phyloP scores from a whole-genome alignment of 2,797 vertebrate species.

The Epinephelus malabaricus region DNA sequence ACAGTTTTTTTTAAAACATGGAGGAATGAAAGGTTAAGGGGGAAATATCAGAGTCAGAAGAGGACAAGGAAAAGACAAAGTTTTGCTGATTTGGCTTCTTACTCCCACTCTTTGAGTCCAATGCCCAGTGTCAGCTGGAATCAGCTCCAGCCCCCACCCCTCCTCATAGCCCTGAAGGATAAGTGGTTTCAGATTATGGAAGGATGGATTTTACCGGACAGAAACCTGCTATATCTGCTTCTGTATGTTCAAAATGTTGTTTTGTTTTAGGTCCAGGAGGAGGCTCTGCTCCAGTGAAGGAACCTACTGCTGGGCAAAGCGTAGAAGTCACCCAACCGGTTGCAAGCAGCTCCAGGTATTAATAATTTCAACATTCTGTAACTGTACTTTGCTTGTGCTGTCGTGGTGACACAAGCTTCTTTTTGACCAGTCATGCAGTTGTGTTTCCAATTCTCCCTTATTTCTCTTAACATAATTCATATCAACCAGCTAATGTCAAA shows the following conservation, averaged over 20 bases:
- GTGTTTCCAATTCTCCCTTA: neutral
- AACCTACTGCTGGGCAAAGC: slow-evolving; percentile 45
- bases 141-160: too few relatives aligned
- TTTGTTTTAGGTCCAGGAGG: slow-evolving; percentile 43
- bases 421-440: neutral
- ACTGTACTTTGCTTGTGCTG: neutral
- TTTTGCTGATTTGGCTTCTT: too few relatives aligned
- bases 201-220: neutral
- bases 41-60: neutral
- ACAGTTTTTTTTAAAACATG: neutral
- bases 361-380: neutral
- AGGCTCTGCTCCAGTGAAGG: slow-evolving; percentile 26
- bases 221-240: neutral
- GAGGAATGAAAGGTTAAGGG: neutral
- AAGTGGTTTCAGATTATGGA: too few relatives aligned
- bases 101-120: too few relatives aligned
- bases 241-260: neutral
- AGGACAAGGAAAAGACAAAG: too few relatives aligned
- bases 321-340: slow-evolving; percentile 36
- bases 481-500: neutral
- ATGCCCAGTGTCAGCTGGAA: too few relatives aligned
- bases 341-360: slow-evolving; percentile 71
- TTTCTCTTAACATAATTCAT: neutral
- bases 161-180: too few relatives aligned
- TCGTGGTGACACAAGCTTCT: neutral